Conservation (phyloP, 2,113 vertebrate genomes). For the Hipposideros armiger region DNA sequence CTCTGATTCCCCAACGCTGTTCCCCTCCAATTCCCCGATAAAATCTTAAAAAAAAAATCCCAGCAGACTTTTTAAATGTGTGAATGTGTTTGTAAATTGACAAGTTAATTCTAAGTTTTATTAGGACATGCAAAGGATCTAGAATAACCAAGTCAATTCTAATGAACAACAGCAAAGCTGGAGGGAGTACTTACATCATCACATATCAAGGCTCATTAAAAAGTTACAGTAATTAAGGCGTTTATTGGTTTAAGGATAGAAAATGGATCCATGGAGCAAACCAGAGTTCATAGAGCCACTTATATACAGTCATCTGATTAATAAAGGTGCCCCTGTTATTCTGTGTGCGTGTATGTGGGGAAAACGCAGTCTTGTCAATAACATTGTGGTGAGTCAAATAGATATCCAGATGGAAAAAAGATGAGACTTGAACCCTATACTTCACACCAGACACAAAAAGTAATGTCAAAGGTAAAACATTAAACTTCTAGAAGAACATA, state of each 20-base stretch:
- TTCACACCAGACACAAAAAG: constrained; percentile 19
- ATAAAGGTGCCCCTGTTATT: not conserved
- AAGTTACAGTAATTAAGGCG: not conserved
- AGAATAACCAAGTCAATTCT: not conserved
- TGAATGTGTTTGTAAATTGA: not conserved
- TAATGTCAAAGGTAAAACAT: constrained; percentile 16
- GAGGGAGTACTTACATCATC: not conserved
- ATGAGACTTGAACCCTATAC: not conserved
- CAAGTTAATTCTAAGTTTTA: constrained; percentile 18
- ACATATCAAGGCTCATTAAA: not conserved
- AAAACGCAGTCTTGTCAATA: not conserved
- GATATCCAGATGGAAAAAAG: not conserved
- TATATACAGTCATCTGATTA: not conserved
- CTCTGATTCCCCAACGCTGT: no score
- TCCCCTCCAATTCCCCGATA: no score
- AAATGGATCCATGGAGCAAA: not conserved
- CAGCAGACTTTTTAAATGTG: not conserved
- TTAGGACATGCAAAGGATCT: not conserved
- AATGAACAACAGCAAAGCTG: not conserved
- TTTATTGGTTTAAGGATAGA: not conserved
- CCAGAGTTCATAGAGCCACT: not conserved
- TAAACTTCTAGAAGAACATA: not conserved
- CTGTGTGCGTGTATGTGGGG: not conserved
- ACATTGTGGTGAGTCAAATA: not conserved
- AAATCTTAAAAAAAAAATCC: not conserved